Conservation (phyloP, 1,140 invertebrate genomes). For the Diachasmimorpha longicaudata region DNA sequence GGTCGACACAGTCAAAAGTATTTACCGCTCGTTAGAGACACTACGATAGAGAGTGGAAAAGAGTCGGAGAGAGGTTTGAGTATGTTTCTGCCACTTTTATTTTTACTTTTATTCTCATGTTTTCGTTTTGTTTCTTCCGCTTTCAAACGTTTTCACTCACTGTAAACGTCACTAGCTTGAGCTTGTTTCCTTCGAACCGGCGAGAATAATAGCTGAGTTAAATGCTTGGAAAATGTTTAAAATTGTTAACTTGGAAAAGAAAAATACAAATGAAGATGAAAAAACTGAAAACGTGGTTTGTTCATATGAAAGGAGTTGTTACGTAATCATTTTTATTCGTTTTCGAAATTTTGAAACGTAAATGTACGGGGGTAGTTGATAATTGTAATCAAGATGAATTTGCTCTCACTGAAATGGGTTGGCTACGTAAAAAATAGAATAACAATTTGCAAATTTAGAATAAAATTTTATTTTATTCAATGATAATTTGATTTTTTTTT, state of each 20-base stretch:
- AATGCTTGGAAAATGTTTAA: neutral
- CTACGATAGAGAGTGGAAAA: neutral
- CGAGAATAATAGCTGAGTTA: neutral
- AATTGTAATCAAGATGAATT: neutral
- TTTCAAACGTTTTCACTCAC: neutral
- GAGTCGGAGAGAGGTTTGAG: neutral
- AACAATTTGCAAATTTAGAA: conserved; percentile 13
- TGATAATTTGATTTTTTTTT: conserved; percentile 4
- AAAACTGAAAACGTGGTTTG: neutral
- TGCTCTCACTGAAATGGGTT: neutral
- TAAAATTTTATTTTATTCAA: conserved; percentile 27
- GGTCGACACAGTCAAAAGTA: conserved; percentile 21
- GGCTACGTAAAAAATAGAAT: conserved; percentile 6
- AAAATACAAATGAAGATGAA: neutral
- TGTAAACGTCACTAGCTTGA: neutral
- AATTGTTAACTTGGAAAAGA: neutral
- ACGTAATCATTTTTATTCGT: neutral
- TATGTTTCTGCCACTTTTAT: neutral
- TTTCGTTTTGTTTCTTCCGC: neutral
- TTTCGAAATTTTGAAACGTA: neutral
- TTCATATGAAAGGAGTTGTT: neutral
- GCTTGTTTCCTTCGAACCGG: neutral
- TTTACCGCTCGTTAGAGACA: conserved; percentile 24
- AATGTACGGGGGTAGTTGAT: neutral
- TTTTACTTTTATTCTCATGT: neutral